phyloP scores from a whole-genome alignment of 2,797 vertebrate genomes.

The Liasis olivaceus region DNA sequence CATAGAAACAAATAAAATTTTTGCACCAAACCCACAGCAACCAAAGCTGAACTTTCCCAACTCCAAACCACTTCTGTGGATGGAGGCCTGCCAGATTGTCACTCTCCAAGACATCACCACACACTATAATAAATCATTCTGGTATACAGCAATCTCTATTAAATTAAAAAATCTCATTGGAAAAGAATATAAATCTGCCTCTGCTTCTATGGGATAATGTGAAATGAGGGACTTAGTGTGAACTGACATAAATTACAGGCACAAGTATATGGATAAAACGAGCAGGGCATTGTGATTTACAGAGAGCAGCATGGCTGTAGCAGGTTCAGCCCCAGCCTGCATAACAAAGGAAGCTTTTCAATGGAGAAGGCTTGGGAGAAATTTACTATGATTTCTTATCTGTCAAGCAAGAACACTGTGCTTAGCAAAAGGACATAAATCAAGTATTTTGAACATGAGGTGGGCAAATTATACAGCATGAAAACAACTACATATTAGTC shows the following conservation, averaged over 20 bases:
- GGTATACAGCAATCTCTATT: constrained; percentile 55
- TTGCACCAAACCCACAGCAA: background rate
- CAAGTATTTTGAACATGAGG: constrained; percentile 33
- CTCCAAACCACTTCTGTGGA: background rate
- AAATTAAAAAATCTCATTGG: constrained; percentile 52
- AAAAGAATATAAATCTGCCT: constrained; percentile 47
- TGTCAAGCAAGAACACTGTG: constrained; percentile 41
- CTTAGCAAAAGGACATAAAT: constrained; percentile 49
- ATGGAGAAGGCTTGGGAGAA: constrained; percentile 48
- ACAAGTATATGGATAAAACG: constrained; percentile 55
- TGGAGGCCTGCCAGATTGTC: background rate
- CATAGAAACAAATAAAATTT: background rate
- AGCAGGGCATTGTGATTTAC: constrained; percentile 56
- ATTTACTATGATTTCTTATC: constrained; percentile 54
- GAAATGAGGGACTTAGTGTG: constrained; percentile 52
- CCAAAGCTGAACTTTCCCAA: background rate
- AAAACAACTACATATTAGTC: background rate
- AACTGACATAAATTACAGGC: constrained; percentile 56
- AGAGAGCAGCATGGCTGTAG: constrained; percentile 33
- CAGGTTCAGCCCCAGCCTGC: constrained; percentile 41
- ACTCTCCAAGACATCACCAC: constrained; percentile 3
- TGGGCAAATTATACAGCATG: background rate
- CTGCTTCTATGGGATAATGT: constrained; percentile 41
- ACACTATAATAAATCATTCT: constrained; percentile 40
- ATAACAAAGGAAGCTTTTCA: constrained; percentile 53